Base-by-base conservation (phyloP, 1,140 invertebrate genomes). In the Drosophila oshimai region DNA sequence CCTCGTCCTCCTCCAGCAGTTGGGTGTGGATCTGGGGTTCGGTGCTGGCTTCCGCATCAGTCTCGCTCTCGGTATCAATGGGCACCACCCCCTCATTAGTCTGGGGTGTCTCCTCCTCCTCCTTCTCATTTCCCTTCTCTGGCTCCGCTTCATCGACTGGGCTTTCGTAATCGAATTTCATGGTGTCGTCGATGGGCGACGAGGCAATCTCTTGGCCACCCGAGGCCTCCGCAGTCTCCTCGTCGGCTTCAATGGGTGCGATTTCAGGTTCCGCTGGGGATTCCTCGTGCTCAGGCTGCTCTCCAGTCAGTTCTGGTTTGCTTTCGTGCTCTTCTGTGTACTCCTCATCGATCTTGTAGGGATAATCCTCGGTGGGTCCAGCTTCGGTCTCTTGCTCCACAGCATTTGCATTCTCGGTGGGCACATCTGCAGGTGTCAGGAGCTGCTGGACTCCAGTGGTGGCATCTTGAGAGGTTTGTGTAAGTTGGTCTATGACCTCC, bases 81-180 rank as follows among this genome's bases (percentile, higher is more conserved):
- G 72, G 61, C 57, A 55, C 55, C 18, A 58, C 24, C 50, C 64
- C 69, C 22, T 83, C 61, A 15, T 84, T 50, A 51, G 51, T 45
- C 17, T 50, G 53, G 13, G 33, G 58, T 9, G n/a, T 7, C 31
- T 46, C 50, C 18, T 37, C 22, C 24, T 55, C 46, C 18, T 61
- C 55, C 18, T 73, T 39, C 13, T 42, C 29, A 7, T 36, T 69
- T 47, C 15, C 55, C 42, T 39, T 31, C 6, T 36, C 41, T 10
- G 46, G 22, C n/a, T 83, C 60, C 6, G 51, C 65, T 18, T 58
- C 60, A 24, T 72, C 74, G 41, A 45, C 46, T 24, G 78, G 42
- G 13, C 68, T 57, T 71, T 90, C 89, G 39, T 90, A 90, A 89
- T 90, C 89, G 44, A 90, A 90, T 88, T 90, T 90, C 81, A 89